A percentile compares a stretch with the other conserved stretches of the same genome.
These are phyloP conservation scores for Alsophila aescularia DNA, from an alignment of 2,888 invertebrate species.

Conservation along the genomic window DNA sequence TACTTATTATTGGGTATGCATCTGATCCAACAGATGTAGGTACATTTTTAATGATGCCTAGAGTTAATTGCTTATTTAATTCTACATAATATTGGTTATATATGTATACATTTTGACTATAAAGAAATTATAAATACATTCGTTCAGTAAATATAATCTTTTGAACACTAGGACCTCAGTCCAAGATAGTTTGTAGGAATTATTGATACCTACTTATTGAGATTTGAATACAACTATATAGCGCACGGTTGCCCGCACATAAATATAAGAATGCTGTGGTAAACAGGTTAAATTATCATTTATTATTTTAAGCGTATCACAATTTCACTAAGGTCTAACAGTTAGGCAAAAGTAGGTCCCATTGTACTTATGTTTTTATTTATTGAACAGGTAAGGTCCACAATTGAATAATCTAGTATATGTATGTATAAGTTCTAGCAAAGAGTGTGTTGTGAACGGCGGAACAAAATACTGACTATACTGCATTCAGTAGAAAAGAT, in stretches of 20 bases:
- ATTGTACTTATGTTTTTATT: constrained; percentile 59
- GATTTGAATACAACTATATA: constrained; percentile 3
- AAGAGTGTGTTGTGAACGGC: constrained; percentile 1
- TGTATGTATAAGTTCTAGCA: constrained; percentile 6
- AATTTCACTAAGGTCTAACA: constrained; percentile 61
- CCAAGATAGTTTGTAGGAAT: constrained; percentile 3
- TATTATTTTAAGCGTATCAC: constrained; percentile 57
- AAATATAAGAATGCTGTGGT: constrained; percentile 24
- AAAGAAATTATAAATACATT: neutral
- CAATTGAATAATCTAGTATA: constrained; percentile 14
- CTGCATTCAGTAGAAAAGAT: constrained; percentile 2
- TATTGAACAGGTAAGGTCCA: constrained; percentile 48
- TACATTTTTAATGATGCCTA: neutral
- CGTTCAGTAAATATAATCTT: constrained; percentile 13
- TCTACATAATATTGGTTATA: neutral
- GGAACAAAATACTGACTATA: constrained; percentile 6
- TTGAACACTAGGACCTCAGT: constrained; percentile 12
- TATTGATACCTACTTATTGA: neutral
- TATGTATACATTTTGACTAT: neutral
- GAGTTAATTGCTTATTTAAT: neutral
- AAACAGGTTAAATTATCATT: constrained; percentile 32
- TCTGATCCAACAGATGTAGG: neutral
- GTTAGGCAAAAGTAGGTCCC: constrained; percentile 72
- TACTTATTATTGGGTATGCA: no score
- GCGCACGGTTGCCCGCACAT: constrained; percentile 8